Evolutionary conservation across 2,888 invertebrate genomes (phyloP).

Genomic region (Alloplasta piceator): DNA sequence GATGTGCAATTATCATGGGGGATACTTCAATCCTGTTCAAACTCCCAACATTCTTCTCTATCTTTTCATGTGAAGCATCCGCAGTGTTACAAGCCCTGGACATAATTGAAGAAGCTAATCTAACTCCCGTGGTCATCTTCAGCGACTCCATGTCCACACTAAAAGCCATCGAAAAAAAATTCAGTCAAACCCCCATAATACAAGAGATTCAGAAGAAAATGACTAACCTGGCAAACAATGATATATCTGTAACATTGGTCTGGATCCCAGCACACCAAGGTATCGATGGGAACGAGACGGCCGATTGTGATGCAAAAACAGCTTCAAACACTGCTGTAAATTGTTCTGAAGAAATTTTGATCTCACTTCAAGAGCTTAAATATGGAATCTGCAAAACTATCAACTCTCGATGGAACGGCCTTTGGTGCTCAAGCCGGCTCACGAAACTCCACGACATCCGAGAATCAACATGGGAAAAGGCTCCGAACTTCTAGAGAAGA

Average conservation of each 20-base stretch:
- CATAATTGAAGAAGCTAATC: constrained; percentile 17
- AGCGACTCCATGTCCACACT: too few species aligned
- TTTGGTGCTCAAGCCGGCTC: constrained; percentile 2
- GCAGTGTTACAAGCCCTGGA: constrained; percentile 35
- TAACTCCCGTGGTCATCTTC: constrained; percentile 8
- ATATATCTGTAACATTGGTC: background rate
- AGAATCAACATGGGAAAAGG: background rate
- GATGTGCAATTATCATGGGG: constrained; percentile 16
- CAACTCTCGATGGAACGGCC: background rate
- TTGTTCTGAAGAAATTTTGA: background rate
- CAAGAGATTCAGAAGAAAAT: constrained; percentile 37
- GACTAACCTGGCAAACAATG: background rate
- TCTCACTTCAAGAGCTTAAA: constrained; percentile 19
- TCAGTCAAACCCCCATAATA: background rate
- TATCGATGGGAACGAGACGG: constrained; percentile 26
- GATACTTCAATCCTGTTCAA: background rate
- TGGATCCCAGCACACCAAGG: constrained; percentile 33
- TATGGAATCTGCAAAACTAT: background rate
- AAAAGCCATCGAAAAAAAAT: too few species aligned
- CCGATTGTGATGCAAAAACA: constrained; percentile 27
- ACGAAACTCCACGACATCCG: constrained; percentile 5
- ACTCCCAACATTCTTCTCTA: constrained; percentile 14
- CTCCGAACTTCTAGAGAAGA: background rate
- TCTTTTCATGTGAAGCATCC: constrained; percentile 23
- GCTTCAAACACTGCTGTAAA: background rate